A percentile compares a stretch with the other conserved stretches of the same genome.
These are phyloP conservation scores for Acromyrmex heyeri DNA, from an alignment of 1,140 invertebrate species.

Conservation along the genomic window DNA sequence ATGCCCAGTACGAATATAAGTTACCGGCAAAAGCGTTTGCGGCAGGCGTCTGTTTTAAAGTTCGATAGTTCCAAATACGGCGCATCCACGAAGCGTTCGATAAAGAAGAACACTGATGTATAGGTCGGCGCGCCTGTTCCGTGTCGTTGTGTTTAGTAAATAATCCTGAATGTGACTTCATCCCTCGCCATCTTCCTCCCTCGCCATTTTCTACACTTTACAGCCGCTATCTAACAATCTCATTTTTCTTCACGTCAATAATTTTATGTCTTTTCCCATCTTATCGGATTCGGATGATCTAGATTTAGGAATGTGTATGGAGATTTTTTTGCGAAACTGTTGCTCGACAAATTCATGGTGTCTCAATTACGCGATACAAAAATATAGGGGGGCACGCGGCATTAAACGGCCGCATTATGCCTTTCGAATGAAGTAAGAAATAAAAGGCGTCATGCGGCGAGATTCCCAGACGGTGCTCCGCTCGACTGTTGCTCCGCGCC, in stretches of 20 bases:
- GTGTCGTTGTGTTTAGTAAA: conserved; percentile 84
- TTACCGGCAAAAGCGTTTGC: neutral
- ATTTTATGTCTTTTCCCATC: neutral
- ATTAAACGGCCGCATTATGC: conserved; percentile 19
- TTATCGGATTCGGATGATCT: too few relatives aligned
- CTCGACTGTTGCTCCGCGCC: conserved; percentile 35
- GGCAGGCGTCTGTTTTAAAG: conserved; percentile 63
- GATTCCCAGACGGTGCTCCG: conserved; percentile 53
- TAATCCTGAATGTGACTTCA: conserved; percentile 71
- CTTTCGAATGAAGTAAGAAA: neutral
- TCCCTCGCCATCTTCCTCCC: conserved; percentile 60
- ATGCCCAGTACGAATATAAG: neutral
- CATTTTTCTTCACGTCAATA: neutral
- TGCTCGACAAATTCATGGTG: neutral
- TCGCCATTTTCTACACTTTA: conserved; percentile 33
- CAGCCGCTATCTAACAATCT: neutral
- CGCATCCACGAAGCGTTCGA: conserved; percentile 71
- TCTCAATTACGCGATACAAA: neutral
- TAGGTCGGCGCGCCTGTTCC: conserved; percentile 80
- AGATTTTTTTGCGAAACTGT: neutral
- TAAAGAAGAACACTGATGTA: conserved; percentile 81
- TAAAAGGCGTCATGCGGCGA: conserved; percentile 5
- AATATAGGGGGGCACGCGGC: neutral
- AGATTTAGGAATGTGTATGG: neutral
- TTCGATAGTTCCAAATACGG: conserved; percentile 73